Evolutionary conservation across 92 coral and sea anemone species (phyloP), one percentile per base, ranked within the genome.

Genomic region (Metridium senile): DNA sequence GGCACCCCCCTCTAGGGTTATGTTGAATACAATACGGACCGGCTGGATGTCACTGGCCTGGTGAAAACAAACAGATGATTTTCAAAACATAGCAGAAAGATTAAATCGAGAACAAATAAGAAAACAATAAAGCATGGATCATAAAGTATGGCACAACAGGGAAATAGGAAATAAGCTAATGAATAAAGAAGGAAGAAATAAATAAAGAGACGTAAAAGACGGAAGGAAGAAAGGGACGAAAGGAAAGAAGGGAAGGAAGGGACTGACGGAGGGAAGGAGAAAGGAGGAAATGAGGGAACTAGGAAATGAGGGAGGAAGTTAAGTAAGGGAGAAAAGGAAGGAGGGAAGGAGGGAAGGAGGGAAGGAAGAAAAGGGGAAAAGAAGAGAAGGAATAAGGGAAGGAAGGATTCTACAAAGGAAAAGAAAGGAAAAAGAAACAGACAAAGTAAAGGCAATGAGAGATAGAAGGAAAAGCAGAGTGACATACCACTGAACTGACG

Each of bases 21-120:
- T 91, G 34, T 96, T 93, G 74, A 96, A 96, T 70, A 96, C 99
- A 31, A 96, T 93, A 46, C 99, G 95, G 22, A 86, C 93, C 17
- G 97, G 87, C 62, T 90, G 93, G 43, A 87, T 71, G 47, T 90
- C 93, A 33, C 80, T 73, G 6, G 81, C 92, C 99, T 96, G 53
- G n/a, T 58, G 26, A n/a, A n/a, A n/a, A n/a, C n/a, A n/a, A n/a
- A n/a, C n/a, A n/a, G n/a, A n/a, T n/a, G n/a, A n/a, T n/a, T n/a
- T n/a, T n/a, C n/a, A n/a, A n/a, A n/a, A n/a, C n/a, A n/a, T n/a
- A n/a, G n/a, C n/a, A n/a, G n/a, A n/a, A n/a, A n/a, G n/a, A n/a
- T n/a, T n/a, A n/a, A 25, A 53, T 74, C 49, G 9, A 71, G 22
- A 74, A 82, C 7, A 10, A 53, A 68, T 1, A 39, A 4, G 49